These are phyloP conservation scores for Macrophya alboannulata DNA, from an alignment of 2,888 invertebrate genomes.

Conservation along the genomic window DNA sequence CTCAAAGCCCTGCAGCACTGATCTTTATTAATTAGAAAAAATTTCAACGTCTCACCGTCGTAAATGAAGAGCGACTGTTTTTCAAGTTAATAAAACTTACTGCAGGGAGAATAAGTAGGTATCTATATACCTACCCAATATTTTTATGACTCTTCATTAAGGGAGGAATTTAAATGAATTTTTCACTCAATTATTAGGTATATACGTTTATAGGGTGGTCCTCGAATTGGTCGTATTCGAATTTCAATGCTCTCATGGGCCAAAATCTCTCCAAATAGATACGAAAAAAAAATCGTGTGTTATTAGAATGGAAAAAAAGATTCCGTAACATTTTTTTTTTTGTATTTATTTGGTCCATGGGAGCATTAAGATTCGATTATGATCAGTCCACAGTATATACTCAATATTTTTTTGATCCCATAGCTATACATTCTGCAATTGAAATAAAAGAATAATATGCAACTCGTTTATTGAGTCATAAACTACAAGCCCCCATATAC, in stretches of 20 bases:
- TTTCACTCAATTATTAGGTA: neutral
- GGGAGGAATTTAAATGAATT: constrained; percentile 13
- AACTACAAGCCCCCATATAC: neutral
- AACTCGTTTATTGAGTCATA: neutral
- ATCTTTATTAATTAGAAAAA: constrained; percentile 41
- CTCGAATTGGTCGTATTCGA: no score
- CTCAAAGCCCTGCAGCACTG: neutral
- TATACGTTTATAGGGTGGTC: no score
- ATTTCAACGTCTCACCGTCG: neutral
- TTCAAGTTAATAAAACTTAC: constrained; percentile 21
- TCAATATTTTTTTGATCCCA: neutral
- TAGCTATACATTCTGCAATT: neutral
- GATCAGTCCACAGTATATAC: no score
- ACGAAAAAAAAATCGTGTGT: no score
- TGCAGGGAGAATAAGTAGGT: neutral
- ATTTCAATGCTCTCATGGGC: no score
- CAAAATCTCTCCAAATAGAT: no score
- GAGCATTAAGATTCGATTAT: no score
- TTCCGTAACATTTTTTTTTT: no score
- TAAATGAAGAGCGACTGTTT: constrained; percentile 19
- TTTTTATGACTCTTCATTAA: neutral
- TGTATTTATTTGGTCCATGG: no score
- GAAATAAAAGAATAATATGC: constrained; percentile 17
- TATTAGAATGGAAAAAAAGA: no score
- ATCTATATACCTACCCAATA: neutral